Evolutionary conservation across 1,140 invertebrate species (phyloP).

Genomic region (Eriocheir sinensis): DNA sequence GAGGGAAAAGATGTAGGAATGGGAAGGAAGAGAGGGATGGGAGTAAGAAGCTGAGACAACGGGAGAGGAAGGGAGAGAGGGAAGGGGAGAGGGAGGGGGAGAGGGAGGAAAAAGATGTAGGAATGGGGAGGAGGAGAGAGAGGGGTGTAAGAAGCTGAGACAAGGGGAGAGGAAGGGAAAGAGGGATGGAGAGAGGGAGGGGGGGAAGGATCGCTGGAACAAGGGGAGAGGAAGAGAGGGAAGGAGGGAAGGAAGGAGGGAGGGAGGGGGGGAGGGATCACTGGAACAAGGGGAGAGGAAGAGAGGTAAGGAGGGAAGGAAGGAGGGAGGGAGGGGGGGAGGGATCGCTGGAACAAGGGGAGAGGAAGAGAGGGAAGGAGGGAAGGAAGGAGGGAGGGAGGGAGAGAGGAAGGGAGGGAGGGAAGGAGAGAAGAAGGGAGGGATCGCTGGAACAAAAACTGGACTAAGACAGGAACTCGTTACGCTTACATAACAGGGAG

Average conservation of each 20-base stretch:
- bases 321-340: background rate
- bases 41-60: no score
- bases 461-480: background rate
- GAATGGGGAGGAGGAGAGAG: background rate
- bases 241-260: background rate
- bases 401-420: background rate
- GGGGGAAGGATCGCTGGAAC: no score
- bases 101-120: background rate
- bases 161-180: background rate
- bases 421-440: background rate
- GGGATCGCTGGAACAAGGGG: background rate
- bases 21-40: background rate
- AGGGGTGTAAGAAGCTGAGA: no score
- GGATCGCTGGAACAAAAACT: background rate
- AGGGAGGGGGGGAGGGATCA: background rate
- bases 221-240: background rate
- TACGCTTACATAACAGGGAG: conserved; percentile 13
- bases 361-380: background rate
- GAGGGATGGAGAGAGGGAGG: background rate
- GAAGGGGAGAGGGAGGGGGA: background rate
- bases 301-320: no score
- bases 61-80: background rate
- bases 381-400: background rate
- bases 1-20: background rate
- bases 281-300: background rate